Evolutionary conservation across 2,113 vertebrate genomes (phyloP).

Genomic region (Monarcha castaneiventris): DNA sequence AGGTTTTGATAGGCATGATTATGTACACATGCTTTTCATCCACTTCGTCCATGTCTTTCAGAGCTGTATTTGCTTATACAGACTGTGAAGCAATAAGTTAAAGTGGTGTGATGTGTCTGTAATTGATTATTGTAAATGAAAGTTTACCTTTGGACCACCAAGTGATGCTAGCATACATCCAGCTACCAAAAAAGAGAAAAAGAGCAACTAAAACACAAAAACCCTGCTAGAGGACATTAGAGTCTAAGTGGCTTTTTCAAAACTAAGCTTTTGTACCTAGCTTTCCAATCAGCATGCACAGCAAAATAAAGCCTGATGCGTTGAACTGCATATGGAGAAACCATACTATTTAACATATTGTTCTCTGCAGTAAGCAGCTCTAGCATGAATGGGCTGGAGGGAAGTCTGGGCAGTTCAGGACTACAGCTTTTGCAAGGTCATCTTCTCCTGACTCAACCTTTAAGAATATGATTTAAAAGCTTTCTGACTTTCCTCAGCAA

Average conservation of each 20-base stretch:
- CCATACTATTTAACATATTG: neutral
- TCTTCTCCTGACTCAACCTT: constrained; percentile 23
- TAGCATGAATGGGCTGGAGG: neutral
- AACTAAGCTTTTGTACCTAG: neutral
- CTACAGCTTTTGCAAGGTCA: constrained; percentile 19
- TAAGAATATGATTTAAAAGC: constrained; percentile 36
- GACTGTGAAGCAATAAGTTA: neutral
- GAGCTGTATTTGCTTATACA: neutral
- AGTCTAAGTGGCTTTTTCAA: neutral
- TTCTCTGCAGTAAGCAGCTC: neutral
- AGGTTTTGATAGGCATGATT: neutral
- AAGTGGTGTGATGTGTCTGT: neutral
- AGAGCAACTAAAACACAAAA: neutral
- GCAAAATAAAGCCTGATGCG: neutral
- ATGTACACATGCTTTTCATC: neutral
- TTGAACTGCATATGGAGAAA: neutral
- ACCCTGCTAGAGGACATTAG: neutral
- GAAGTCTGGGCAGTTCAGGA: neutral
- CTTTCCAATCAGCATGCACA: neutral
- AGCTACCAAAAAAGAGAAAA: neutral
- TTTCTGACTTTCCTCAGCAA: constrained; percentile 6
- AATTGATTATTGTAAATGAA: neutral
- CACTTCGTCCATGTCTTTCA: neutral
- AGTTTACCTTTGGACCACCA: neutral
- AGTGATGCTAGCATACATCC: neutral